Base-by-base conservation (phyloP, 2,113 vertebrate species). In the Macroglossus sobrinus region DNA sequence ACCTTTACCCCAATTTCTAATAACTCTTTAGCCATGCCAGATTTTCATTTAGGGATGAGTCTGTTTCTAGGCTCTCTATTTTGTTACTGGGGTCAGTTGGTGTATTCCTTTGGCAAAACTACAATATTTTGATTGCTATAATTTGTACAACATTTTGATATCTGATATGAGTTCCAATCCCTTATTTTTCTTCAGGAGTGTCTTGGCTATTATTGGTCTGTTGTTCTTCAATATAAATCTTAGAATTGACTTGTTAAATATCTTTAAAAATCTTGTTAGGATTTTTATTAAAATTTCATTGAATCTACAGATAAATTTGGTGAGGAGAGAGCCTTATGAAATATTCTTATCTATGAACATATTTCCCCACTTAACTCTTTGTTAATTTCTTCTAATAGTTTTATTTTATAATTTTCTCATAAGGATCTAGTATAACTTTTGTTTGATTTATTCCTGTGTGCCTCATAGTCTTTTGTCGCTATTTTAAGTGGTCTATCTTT, bases 241-340 rank as follows among this genome's bases (percentile, higher is more conserved):
- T 87, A 93, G 11, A 91, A 84, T 84, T 7, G 66, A 53, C 13
- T 84, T 82, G 30, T 61, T 79, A 75, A 90, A 64, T 91, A 47
- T 82, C 21, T 82, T 91, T 50, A 28, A 71, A 55, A 90, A 88
- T 59, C 14, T 87, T 88, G 45, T 63, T 84, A 57, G 22, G 22
- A 55, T 71, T 95, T 91, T 94, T 90, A 72, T 90, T 50, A 84
- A 80, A 78, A 69, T 88, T 79, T 4, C 21, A 78, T 90, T 81
- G 55, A 82, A n/a, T 82, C 28, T 90, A 53, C 50, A 92, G 66
- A 45, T 94, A n/a, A 72, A 47, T 61, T 93, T 93, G 47, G 16
- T 72, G 24, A 76, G 43, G 47, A 86, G 63, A 78, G 11, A 68
- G 7, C 28, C 59, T 96, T 69, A 78, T n/a, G 19, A 87, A 90